Base-by-base conservation (phyloP, 2,888 invertebrate species). In the Yponomeuta malinellus region DNA sequence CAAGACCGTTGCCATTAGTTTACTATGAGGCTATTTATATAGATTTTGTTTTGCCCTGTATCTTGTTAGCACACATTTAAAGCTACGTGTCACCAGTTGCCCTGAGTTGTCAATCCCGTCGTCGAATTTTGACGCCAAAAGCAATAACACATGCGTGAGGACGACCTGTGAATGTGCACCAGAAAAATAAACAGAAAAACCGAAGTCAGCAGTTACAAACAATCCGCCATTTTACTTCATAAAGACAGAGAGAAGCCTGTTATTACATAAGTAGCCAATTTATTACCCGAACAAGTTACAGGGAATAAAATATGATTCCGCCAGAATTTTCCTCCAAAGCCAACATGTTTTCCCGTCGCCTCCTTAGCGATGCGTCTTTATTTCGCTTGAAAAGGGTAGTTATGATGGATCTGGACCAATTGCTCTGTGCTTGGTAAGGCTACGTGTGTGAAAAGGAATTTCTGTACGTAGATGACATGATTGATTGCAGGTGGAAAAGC, bases 201-300 rank as follows among this genome's bases (percentile, higher is more conserved):
- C 15, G 52, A 59, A 15, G 15, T 15, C 52, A 59, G 15, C 15
- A 15, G 15, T 15, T 59, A 59, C 6, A 59, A 15, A 12, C 52
- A 23, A 23, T 15, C 52, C 52, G 52, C 52, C 15, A 59, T 59
- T 59, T 59, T 59, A 12, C 52, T 15, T 59, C 52, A 59, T 59
- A 59, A 59, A 59, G 52, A 59, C 52, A 59, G 52, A 59, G 15
- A 59, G 15, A 59, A 59, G 52, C 52, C 52, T 12, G 52, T 59
- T 59, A 59, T 59, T 59, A 15, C 52, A 59, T 59, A 59, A 59
- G 52, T 59, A 59, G 52, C 52, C 52, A 59, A 59, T 59, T 59
- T 59, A 59, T 59, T 52, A 52, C 15, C 52, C 52, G 12, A 15
- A 52, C 52, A 52, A 52, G 52, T 52, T 52, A 52, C 3, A 6